Evolutionary conservation across 2,888 invertebrate species (phyloP), one percentile per base, ranked within the genome.

Genomic region (Tricholauxania praeusta): DNA sequence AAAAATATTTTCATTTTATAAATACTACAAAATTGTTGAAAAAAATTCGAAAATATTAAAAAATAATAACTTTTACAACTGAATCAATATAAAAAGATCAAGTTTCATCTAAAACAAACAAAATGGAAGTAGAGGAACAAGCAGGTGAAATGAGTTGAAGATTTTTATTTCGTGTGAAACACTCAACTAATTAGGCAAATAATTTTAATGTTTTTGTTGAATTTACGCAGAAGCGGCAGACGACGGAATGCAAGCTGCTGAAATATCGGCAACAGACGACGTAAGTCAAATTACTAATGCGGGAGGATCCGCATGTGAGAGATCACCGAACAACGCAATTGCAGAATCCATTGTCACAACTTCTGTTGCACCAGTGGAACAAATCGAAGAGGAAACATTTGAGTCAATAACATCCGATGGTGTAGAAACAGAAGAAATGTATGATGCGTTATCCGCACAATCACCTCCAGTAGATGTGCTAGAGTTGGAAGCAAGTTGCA

Each of bases 91-190:
- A 39, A 39, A 10, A 39, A 39, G 39, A 10, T 28, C 3, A 39
- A 39, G 1, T 8, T 7, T 39, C 39, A 39, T 39, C 39, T 32
- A 7, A 10, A 47, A 59, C 60, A 14, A 14, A 39, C 8, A 71
- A 49, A n/a, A 76, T 77, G 77, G 77, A 77, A 57, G 72, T 76
- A n/a, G 76, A 76, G 51, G 77, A 76, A 72, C 70, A 63, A 64
- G 51, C 59, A 52, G 76, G 69, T 60, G 68, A n/a, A 49, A 19
- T 49, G 39, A 15, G 39, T 15, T 15, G 19, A 12, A 19, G 28
- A 53, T 28, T 28, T 28, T 28, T 28, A 53, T 53, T 12, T 19
- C 10, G 12, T 12, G 12, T 57, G 22, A 28, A 28, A 28, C 28
- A 57, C 28, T n/a, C 10, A 57, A 19, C 17, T n/a, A 57, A 57